Conservation (phyloP, 1,140 invertebrate species). For the Bombus huntii region DNA sequence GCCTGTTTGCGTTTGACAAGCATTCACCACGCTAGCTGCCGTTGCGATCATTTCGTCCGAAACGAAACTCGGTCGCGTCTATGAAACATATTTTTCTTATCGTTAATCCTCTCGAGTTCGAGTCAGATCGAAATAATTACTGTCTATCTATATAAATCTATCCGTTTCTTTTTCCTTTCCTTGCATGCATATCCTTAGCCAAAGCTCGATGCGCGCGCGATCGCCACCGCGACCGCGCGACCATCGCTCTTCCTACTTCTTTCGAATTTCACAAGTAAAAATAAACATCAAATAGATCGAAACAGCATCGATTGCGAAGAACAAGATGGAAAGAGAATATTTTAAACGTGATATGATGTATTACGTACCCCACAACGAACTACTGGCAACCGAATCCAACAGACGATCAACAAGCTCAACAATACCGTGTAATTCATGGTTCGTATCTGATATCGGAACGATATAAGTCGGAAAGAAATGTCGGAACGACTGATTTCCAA, state of each 20-base stretch:
- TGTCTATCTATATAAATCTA: neutral
- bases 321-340: neutral
- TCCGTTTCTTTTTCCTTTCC: neutral
- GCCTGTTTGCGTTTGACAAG: slow-evolving; percentile 76
- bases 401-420: slow-evolving; percentile 25
- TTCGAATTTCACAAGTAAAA: neutral
- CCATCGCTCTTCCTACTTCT: neutral
- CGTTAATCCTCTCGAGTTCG: no score
- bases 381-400: slow-evolving; percentile 34
- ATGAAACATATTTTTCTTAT: slow-evolving; percentile 33
- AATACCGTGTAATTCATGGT: slow-evolving; percentile 43
- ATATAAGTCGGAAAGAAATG: neutral
- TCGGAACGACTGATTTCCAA: neutral
- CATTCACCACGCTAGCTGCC: slow-evolving; percentile 77
- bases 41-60: slow-evolving; percentile 77
- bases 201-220: neutral
- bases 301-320: neutral
- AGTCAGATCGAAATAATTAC: neutral
- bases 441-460: neutral
- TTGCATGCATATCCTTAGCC: neutral
- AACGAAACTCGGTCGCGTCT: slow-evolving; percentile 76
- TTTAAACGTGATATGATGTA: neutral
- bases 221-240: neutral
- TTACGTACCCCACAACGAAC: slow-evolving; percentile 63
- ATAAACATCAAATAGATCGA: neutral